A percentile compares a stretch with the other conserved stretches of the same genome.
phyloP scores from a whole-genome alignment of 2,888 invertebrate genomes.

The Caenorhabditis uteleia region DNA sequence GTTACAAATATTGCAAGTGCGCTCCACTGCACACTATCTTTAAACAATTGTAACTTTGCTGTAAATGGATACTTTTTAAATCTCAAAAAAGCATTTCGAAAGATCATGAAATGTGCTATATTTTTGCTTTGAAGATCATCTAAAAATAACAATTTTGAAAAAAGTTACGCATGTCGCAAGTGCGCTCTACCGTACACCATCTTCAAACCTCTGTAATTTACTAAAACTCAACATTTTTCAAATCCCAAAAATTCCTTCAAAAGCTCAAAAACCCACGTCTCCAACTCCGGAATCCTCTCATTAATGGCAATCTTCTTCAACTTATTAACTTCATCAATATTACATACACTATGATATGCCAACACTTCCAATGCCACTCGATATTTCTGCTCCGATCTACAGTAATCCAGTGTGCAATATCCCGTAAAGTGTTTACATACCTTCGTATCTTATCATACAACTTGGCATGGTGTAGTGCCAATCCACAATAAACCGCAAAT shows the following conservation, averaged over 20 bases:
- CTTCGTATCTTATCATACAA: conserved; percentile 83
- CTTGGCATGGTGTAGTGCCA: conserved; percentile 85
- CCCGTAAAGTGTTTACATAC: too few species aligned
- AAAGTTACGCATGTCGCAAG: too few species aligned
- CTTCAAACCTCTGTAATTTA: too few species aligned
- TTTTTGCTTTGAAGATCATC: not conserved
- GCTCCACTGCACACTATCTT: too few species aligned
- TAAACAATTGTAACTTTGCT: too few species aligned
- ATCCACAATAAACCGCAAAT: conserved; percentile 84
- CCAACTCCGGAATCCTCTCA: conserved; percentile 57
- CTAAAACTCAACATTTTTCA: too few species aligned
- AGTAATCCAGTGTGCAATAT: too few species aligned
- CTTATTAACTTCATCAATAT: conserved; percentile 76
- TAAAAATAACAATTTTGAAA: too few species aligned
- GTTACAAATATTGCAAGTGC: too few species aligned
- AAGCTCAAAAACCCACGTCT: conserved; percentile 46
- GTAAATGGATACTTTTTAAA: too few species aligned
- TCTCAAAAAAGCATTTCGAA: too few species aligned
- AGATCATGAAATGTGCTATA: conserved; percentile 2
- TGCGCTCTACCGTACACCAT: too few species aligned
- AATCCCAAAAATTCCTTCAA: not conserved
- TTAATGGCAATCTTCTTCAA: conserved; percentile 58
- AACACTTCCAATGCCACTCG: conserved; percentile 81
- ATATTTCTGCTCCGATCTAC: conserved; percentile 77
- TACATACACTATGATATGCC: conserved; percentile 83